These are phyloP conservation scores for Lamprologus lemairii DNA, from an alignment of 2,113 vertebrate genomes.

Conservation along the genomic window DNA sequence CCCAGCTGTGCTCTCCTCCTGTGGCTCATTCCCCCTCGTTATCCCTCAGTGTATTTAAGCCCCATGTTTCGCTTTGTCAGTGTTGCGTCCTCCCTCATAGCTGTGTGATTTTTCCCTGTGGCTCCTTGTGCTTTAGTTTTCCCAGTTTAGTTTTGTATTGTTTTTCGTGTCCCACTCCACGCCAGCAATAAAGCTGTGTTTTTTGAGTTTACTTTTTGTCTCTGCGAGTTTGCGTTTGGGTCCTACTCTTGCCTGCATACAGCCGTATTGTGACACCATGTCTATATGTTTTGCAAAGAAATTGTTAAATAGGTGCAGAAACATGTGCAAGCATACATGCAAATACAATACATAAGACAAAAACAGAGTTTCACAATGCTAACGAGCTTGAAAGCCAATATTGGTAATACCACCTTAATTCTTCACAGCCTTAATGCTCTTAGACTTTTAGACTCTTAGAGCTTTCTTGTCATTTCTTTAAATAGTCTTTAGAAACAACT, in stretches of 20 bases:
- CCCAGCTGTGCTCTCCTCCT: too few relatives aligned
- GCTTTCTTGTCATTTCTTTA: background rate
- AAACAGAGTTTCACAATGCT: background rate
- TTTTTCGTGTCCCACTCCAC: accelerated
- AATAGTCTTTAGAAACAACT: background rate
- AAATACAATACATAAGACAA: background rate
- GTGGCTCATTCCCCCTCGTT: too few relatives aligned
- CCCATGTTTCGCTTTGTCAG: too few relatives aligned
- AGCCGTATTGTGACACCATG: background rate
- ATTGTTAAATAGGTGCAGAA: background rate
- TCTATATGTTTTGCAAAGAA: background rate
- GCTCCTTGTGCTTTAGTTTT: too few relatives aligned
- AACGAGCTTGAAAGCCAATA: background rate
- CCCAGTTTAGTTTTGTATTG: too few relatives aligned
- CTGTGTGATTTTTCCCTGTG: too few relatives aligned
- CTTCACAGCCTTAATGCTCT: background rate
- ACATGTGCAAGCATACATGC: background rate
- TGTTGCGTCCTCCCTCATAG: too few relatives aligned
- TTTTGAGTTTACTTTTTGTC: too few relatives aligned
- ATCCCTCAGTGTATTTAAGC: too few relatives aligned
- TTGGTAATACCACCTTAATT: background rate
- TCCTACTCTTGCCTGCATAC: too few relatives aligned
- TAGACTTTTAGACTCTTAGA: background rate
- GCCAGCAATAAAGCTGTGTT: too few relatives aligned
- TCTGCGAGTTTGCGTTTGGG: too few relatives aligned